These are phyloP conservation scores for Vireo altiloquus DNA, from an alignment of 2,113 vertebrate genomes.

Conservation along the genomic window DNA sequence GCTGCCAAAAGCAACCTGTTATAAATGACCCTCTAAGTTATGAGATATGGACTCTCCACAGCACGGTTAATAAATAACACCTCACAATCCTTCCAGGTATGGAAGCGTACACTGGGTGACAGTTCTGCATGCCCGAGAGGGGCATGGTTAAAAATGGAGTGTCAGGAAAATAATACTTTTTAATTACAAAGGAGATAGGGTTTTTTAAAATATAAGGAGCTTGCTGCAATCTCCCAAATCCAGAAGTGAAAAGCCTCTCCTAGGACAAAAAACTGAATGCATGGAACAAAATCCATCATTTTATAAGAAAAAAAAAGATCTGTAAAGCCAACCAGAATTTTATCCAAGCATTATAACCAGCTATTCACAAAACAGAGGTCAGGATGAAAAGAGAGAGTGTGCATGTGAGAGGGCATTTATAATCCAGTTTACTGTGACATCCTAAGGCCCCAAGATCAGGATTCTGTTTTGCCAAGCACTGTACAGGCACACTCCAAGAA, in stretches of 20 bases:
- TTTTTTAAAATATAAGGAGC: not conserved
- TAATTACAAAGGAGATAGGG: not conserved
- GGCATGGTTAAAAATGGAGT: not conserved
- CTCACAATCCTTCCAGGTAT: not conserved
- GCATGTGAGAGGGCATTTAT: not conserved
- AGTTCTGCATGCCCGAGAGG: not conserved
- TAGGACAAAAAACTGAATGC: not conserved
- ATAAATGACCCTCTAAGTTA: slow-evolving; percentile 12
- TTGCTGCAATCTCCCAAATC: not conserved
- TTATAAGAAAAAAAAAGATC: not conserved
- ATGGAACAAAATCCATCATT: not conserved
- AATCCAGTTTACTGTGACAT: not conserved
- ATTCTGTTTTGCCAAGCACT: not conserved
- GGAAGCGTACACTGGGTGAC: not conserved
- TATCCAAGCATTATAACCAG: not conserved
- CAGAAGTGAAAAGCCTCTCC: not conserved
- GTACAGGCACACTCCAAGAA: not conserved
- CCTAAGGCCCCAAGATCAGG: not conserved
- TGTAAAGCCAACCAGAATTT: not conserved
- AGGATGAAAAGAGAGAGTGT: not conserved
- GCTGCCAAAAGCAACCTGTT: slow-evolving; percentile 8
- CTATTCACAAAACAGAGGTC: not conserved
- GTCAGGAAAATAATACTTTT: not conserved
- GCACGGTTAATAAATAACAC: slow-evolving; percentile 10
- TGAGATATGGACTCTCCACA: not conserved